These are phyloP conservation scores for Gastracanthus pulcherrimus DNA, from an alignment of 2,888 invertebrate species.

Conservation along the genomic window DNA sequence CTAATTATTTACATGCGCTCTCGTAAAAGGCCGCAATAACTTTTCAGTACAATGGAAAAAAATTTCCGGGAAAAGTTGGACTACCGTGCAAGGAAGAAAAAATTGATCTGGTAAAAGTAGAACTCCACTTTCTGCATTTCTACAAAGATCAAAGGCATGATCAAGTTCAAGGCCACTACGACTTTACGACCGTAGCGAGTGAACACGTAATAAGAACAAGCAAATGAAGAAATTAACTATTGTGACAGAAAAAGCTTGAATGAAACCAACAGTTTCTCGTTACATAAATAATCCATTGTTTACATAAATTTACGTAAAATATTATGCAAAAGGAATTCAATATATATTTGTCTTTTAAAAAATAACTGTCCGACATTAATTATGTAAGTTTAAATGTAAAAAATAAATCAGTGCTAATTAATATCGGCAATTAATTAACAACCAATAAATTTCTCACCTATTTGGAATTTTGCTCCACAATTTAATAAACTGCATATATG, in stretches of 20 bases:
- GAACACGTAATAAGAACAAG: neutral
- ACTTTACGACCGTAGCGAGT: neutral
- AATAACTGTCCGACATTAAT: no score
- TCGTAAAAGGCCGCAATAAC: neutral
- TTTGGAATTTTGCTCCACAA: no score
- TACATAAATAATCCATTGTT: neutral
- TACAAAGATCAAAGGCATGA: neutral
- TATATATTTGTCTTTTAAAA: no score
- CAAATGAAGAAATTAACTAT: no score
- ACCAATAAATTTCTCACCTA: no score
- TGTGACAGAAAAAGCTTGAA: no score
- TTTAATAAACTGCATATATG: neutral
- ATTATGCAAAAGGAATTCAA: no score
- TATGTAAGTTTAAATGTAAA: no score
- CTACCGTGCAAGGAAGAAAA: neutral
- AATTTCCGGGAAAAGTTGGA: neutral
- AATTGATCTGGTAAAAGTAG: no score
- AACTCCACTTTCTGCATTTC: neutral
- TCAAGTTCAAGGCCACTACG: constrained; percentile 32
- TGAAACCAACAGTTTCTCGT: neutral
- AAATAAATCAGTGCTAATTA: neutral
- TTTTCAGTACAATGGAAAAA: constrained; percentile 1
- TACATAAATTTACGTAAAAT: no score
- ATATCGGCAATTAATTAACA: neutral
- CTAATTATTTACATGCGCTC: constrained; percentile 19